phyloP scores from a whole-genome alignment of 2,113 vertebrate genomes.

The Crotalus viridis region DNA sequence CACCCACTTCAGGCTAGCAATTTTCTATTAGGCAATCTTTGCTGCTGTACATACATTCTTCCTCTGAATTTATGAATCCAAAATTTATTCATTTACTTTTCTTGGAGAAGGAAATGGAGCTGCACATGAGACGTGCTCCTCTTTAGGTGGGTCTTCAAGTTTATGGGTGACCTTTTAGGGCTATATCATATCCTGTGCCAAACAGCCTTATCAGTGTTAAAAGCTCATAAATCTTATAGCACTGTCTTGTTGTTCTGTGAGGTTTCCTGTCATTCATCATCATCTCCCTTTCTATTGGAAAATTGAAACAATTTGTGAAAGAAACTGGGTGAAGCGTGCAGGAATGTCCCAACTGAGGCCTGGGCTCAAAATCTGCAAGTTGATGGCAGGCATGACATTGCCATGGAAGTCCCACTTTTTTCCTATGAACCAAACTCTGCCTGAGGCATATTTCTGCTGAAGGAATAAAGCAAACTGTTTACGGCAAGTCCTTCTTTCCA shows the following conservation, averaged over 20 bases:
- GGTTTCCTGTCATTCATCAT: not conserved
- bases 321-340: not conserved
- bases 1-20: not conserved
- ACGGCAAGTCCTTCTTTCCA: not conserved
- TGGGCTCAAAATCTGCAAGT: not conserved
- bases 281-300: not conserved
- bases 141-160: not conserved
- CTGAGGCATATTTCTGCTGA: not conserved
- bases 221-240: constrained; percentile 20
- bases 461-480: not conserved
- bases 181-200: not conserved
- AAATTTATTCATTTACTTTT: not conserved
- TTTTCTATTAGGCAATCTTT: not conserved
- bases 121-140: not conserved
- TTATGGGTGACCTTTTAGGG: constrained; percentile 28
- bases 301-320: not conserved
- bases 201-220: constrained; percentile 29
- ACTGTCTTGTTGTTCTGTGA: constrained; percentile 15
- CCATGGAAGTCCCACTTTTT: not conserved
- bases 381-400: not conserved
- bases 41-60: not conserved
- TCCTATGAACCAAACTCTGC: not conserved
- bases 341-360: not conserved
- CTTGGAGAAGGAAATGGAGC: not conserved
- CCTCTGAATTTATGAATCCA: constrained; percentile 5